phyloP scores from a whole-genome alignment of 2,113 vertebrate species.

The Alces alces region DNA sequence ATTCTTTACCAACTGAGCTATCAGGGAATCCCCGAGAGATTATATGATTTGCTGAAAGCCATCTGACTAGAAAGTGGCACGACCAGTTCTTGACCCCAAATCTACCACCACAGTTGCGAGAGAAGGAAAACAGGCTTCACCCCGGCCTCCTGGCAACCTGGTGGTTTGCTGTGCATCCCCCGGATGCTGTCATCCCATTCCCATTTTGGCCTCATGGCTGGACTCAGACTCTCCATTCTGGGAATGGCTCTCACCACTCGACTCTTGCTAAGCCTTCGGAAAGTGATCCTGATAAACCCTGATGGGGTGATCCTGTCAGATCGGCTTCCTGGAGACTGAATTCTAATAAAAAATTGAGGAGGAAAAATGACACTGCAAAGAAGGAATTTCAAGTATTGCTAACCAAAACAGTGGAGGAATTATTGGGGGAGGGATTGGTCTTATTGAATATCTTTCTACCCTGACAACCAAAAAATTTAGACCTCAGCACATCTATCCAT shows the following conservation, averaged over 20 bases:
- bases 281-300: background rate
- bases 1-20: background rate
- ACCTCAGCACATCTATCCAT: background rate
- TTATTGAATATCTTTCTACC: background rate
- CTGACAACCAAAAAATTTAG: background rate
- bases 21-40: background rate
- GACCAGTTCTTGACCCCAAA: background rate
- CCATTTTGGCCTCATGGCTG: fast-evolving
- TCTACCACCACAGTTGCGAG: background rate
- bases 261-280: background rate
- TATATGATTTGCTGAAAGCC: background rate
- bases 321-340: background rate
- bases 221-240: background rate
- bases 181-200: background rate
- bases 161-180: background rate
- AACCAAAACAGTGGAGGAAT: background rate
- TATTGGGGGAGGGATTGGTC: background rate
- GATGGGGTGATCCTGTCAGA: background rate
- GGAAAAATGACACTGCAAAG: background rate
- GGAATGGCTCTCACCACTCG: background rate
- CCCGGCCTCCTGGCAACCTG: fast-evolving
- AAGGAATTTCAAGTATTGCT: background rate
- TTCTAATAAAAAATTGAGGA: background rate
- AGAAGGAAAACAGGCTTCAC: fast-evolving
- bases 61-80: background rate